Evolutionary conservation across 2,888 invertebrate species (phyloP), one percentile per base, ranked within the genome.

Genomic region (Lordiphosa fenestrarum): DNA sequence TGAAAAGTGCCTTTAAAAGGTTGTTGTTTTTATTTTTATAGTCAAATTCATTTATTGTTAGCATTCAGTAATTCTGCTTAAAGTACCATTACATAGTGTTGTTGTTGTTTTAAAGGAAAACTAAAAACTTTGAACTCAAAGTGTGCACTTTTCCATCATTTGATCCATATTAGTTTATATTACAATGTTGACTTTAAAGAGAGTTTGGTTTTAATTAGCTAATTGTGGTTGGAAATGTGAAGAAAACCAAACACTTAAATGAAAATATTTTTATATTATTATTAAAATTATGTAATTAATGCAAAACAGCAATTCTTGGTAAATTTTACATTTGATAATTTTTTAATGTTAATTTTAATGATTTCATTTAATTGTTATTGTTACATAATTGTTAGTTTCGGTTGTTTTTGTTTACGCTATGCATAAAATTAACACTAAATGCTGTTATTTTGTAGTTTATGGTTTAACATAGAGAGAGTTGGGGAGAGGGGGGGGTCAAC

Each of bases 401-500:
- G 1, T 1, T 9, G 19, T 19, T 38, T 25, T 42, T 40, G 19
- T 56, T 74, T 68, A 82, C 72, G 77, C 77, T 78, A 72, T 64
- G 83, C 77, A 82, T 82, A 69, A 82, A 69, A 71, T 75, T 82
- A 82, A 59, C 59, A 60, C 75, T 82, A 72, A 72, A 61, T 70
- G 15, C 48, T 53, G 68, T 49, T 37, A 61, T 59, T 57, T 66
- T 65, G 61, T 69, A 66, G 53, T 53, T 44, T 25, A 51, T 44
- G 38, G 41, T 65, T 38, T 53, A 38, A 33, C 49, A 42, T 57
- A 58, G 21, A 46, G 57, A 30, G 9, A 30, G 30, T 3, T 2
- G 9, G 30, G 9, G 9, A 30, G 30, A 3, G 7, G 9, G 30
- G 9, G 25, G 25, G 19, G 19, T 25, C 6, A 6, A 25, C 25